These are phyloP conservation scores for Autographa pulchrina DNA, from an alignment of 2,888 invertebrate species.

Conservation along the genomic window DNA sequence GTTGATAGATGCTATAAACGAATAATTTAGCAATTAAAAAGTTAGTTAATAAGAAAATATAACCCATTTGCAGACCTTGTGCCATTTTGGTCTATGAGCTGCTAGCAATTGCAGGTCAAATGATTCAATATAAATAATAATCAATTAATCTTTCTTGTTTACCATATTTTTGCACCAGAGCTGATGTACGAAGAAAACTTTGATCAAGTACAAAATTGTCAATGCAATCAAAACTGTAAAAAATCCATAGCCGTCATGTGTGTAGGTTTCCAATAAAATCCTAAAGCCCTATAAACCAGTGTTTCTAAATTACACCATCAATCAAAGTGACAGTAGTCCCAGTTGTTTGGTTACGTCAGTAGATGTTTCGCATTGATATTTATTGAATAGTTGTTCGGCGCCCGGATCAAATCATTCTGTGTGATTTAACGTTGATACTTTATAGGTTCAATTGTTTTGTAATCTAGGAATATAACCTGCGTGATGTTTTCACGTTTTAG, in stretches of 20 bases:
- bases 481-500: not conserved
- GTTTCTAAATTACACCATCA: slow-evolving; percentile 24
- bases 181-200: not conserved
- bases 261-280: slow-evolving; percentile 35
- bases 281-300: slow-evolving; percentile 38
- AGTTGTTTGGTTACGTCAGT: slow-evolving; percentile 28
- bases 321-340: slow-evolving; percentile 17
- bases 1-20: too few species aligned
- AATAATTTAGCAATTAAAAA: too few species aligned
- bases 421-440: slow-evolving; percentile 14
- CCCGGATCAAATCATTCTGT: slow-evolving; percentile 32
- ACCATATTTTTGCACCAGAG: too few species aligned
- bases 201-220: slow-evolving; percentile 8
- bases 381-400: slow-evolving; percentile 44
- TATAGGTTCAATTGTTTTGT: slow-evolving; percentile 22
- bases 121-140: too few species aligned
- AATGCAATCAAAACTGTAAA: not conserved
- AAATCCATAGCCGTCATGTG: not conserved
- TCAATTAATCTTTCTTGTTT: too few species aligned
- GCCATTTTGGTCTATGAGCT: too few species aligned
- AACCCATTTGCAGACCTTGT: too few species aligned
- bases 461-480: not conserved
- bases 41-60: too few species aligned
- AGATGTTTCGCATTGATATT: slow-evolving; percentile 46
- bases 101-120: too few species aligned